Conservation (phyloP, 2,888 invertebrate genomes). For the Cantharis nigra region DNA sequence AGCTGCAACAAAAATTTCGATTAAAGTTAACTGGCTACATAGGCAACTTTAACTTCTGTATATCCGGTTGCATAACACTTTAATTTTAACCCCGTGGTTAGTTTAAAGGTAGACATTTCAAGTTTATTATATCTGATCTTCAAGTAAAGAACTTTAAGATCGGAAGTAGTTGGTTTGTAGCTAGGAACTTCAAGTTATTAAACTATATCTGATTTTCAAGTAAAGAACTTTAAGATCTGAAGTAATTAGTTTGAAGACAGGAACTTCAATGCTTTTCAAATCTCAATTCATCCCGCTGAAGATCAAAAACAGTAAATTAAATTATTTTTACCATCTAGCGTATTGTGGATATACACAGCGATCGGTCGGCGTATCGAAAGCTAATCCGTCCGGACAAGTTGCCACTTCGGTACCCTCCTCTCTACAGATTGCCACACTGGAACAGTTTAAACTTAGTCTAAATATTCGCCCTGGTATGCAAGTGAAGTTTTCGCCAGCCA, state of each 20-base stretch:
- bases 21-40: background rate
- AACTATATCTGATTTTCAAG: no score
- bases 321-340: conserved; percentile 51
- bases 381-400: conserved; percentile 51
- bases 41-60: background rate
- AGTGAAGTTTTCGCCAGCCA: background rate
- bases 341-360: conserved; percentile 49
- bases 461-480: conserved; percentile 49
- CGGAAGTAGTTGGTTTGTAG: no score
- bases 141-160: no score
- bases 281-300: no score
- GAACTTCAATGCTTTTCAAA: no score
- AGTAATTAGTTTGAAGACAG: no score
- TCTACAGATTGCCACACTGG: conserved; percentile 51
- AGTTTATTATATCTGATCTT: no score
- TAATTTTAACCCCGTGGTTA: no score
- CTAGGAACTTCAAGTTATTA: no score
- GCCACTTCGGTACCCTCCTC: conserved; percentile 50
- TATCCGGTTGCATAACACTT: background rate
- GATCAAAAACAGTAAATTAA: no score
- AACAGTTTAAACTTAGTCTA: conserved; percentile 50
- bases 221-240: no score
- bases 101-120: no score
- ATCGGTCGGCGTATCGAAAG: conserved; percentile 50
- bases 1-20: background rate